Evolutionary conservation across 2,888 invertebrate species (phyloP).

Genomic region (Coleophora deauratella): DNA sequence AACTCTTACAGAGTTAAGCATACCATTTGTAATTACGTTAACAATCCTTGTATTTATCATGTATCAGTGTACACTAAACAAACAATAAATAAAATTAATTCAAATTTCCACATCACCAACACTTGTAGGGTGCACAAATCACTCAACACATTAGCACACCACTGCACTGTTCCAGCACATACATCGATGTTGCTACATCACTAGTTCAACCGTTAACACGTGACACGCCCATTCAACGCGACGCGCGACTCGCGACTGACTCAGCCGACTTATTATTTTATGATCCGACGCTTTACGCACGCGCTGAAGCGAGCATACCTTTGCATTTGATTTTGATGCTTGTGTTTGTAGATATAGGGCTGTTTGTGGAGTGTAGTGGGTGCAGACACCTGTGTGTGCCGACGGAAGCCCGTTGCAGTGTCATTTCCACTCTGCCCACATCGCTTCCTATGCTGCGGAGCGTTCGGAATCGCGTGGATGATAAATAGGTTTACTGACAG

Average conservation of each 20-base stretch:
- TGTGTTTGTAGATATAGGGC: conserved; percentile 20
- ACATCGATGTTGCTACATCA: conserved; percentile 41
- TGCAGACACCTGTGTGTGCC: conserved; percentile 59
- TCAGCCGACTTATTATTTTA: conserved; percentile 3
- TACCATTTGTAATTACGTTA: background rate
- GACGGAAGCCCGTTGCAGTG: conserved; percentile 70
- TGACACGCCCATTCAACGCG: conserved; percentile 26
- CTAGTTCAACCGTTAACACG: conserved; percentile 20
- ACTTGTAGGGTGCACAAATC: background rate
- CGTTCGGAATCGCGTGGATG: too few species aligned
- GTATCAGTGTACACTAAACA: too few species aligned
- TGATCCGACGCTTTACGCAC: conserved; percentile 22
- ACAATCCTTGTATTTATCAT: too few species aligned
- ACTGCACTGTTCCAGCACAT: conserved; percentile 1
- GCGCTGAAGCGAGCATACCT: conserved; percentile 23
- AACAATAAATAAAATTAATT: background rate
- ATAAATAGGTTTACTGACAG: too few species aligned
- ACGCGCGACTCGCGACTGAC: conserved; percentile 44
- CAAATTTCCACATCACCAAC: too few species aligned
- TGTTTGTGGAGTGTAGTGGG: conserved; percentile 6
- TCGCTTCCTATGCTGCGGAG: conserved; percentile 33
- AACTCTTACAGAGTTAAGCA: too few species aligned
- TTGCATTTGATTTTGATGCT: conserved; percentile 20
- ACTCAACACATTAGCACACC: conserved; percentile 4
- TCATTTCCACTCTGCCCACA: conserved; percentile 68